Base-by-base conservation (phyloP, 2,797 vertebrate genomes). In the Pseudochirops corinnae region DNA sequence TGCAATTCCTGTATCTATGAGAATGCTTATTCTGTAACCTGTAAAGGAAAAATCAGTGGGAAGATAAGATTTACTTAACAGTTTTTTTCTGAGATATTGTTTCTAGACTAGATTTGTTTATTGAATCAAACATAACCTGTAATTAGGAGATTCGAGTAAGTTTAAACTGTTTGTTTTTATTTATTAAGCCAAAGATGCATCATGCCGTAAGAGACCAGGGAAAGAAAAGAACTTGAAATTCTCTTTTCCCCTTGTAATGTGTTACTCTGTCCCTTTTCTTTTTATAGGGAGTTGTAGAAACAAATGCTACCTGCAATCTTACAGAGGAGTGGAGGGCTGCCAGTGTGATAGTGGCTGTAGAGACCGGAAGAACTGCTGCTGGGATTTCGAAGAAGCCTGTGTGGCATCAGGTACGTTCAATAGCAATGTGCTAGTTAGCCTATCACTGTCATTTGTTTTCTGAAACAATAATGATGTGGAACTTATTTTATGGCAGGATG, bases 381-480 rank as follows among this genome's bases (percentile, higher is more conserved):
- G 98, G 98, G 99, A 99, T 97, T 99, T 99, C 1, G 96, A 98
- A 87, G 97, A 98, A 14, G 56, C 97, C 74, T 99, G 99, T 2
- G 74, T 98, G 94, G 87, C 98, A 93, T 98, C 99, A 98, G 98
- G 99, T 99, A 98, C 4, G 97, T 97, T 55, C 57, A n/a, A 7
- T 4, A 33, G 55, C 31, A 93, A 58, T 74, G 31, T 0, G 9
- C 50, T 95, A 55, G 1, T 92, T 50, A 90, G 1, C 62, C 62
- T 39, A 82, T 46, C 18, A 24, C n/a, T 82, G 3, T 82, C 18
- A 39, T 46, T 82, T 39, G 21, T 21, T 46, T 82, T 82, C 2
- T 82, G n/a, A n/a, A 82, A 82, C 21, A 82, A 31, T 82, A 46
- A 10, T 82, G n/a, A 82, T 82, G 3, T 82, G n/a, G 67, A 82